These are phyloP conservation scores for Nettapus auritus DNA, from an alignment of 2,113 vertebrate species.

Conservation along the genomic window DNA sequence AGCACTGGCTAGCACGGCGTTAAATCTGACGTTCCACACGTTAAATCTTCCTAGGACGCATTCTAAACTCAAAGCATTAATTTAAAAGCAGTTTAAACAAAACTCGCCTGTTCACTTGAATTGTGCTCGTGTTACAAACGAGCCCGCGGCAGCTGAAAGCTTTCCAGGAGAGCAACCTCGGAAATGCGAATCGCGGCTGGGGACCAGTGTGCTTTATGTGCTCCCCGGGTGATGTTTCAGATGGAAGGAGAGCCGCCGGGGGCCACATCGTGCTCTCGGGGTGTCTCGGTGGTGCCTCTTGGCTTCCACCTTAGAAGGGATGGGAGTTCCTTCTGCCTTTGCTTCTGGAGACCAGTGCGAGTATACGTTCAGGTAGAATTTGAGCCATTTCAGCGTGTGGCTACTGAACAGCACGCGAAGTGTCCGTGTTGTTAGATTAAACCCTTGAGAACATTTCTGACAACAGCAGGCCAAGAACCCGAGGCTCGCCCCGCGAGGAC, in stretches of 20 bases:
- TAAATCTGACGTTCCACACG: conserved; percentile 58
- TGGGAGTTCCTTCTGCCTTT: neutral
- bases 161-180: conserved; percentile 2
- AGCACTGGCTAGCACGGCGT: conserved; percentile 78
- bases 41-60: conserved; percentile 47
- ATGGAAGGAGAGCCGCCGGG: neutral
- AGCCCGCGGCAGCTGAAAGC: conserved; percentile 24
- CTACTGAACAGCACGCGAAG: fast-evolving
- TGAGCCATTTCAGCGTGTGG: neutral
- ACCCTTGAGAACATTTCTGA: neutral
- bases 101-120: conserved; percentile 25
- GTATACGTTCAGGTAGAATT: fast-evolving
- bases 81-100: conserved; percentile 62
- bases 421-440: fast-evolving
- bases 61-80: conserved; percentile 55
- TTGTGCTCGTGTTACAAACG: conserved; percentile 14
- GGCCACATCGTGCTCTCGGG: neutral
- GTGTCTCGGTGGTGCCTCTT: neutral
- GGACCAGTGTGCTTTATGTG: neutral
- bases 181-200: conserved; percentile 27
- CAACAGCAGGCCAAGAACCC: neutral
- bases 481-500: neutral
- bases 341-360: neutral
- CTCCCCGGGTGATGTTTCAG: too few relatives aligned
- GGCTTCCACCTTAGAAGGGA: neutral